Evolutionary conservation across 2,888 invertebrate species (phyloP), one percentile per base, ranked within the genome.

Genomic region (Xestia ashworthii): DNA sequence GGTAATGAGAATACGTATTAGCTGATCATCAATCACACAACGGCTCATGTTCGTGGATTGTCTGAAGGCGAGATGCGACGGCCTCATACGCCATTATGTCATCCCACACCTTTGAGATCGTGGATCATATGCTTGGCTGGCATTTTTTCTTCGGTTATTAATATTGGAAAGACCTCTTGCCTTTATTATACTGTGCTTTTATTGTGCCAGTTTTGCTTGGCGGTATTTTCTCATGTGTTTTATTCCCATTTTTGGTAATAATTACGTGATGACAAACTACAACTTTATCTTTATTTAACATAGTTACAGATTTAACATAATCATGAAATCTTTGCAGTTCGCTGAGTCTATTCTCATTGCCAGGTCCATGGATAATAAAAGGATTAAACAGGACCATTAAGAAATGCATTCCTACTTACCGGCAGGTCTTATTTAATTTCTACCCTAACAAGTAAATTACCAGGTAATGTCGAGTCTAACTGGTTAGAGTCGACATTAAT

Each of bases 11-110:
- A 90, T 90, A 89, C 88, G 88, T 92, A 92, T 93, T 92, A 93
- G 90, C 90, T 87, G 86, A 90, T 92, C 93, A 94, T 94, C 93
- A 93, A 94, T 94, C 94, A 94, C 90, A 80, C 83, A 87, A 90
- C 91, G 91, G 89, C 89, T 88, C 87, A 84, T 87, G 90, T 89
- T 90, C 90, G 92, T 92, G 91, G 89, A 91, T 92, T 92, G 91
- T 89, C 88, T 89, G 88, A 85, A 87, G 87, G 68, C 83, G 83
- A 78, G 81, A 76, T 71, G 82, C 83, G 88, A 84, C 84, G 84
- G 83, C 84, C 90, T 89, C 76, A 78, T 84, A 84, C 81, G 83
- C 87, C 87, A 89, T 90, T 91, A 90, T 90, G 92, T 93, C 92
- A 91, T 88, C 90, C 88, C 89, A 76, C 88, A 83, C 90, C 89